Conservation (phyloP, 2,888 invertebrate species). For the Beris morrisii region DNA sequence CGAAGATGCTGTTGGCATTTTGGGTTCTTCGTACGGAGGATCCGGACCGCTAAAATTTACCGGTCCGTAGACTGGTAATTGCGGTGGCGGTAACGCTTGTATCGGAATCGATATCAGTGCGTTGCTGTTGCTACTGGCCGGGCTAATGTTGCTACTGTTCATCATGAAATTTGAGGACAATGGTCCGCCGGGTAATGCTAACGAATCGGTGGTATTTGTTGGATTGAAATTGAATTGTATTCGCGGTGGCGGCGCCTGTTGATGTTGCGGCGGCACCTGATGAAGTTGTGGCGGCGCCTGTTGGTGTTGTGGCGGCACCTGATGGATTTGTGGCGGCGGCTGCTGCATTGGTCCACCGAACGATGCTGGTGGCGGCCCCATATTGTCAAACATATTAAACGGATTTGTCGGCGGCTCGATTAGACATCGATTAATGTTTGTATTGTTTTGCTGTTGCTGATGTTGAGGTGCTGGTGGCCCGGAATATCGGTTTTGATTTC, state of each 20-base stretch:
- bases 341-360: constrained; percentile 35
- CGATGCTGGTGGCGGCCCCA: constrained; percentile 36
- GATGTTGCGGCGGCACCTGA: constrained; percentile 30
- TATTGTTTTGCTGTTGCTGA: constrained; percentile 6
- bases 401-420: constrained; percentile 2
- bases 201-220: too few relatives aligned
- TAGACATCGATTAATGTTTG: constrained; percentile 34
- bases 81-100: background rate
- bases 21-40: background rate
- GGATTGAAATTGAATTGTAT: background rate
- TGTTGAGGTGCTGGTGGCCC: background rate
- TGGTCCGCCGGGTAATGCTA: too few relatives aligned
- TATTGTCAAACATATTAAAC: constrained; percentile 15
- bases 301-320: constrained; percentile 29
- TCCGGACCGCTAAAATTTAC: constrained; percentile 10
- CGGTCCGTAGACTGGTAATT: constrained; percentile 20
- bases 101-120: too few relatives aligned
- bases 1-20: background rate
- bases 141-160: too few relatives aligned
- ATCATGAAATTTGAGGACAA: too few relatives aligned
- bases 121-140: too few relatives aligned
- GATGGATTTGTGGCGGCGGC: constrained; percentile 43
- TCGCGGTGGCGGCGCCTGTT: constrained; percentile 48
- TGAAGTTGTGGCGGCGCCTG: constrained; percentile 43
- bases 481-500: constrained; percentile 24